A percentile compares a stretch with the other conserved stretches of the same genome.
These are phyloP conservation scores for Drosophila nigrodunni DNA, from an alignment of 1,140 invertebrate genomes.

Conservation along the genomic window DNA sequence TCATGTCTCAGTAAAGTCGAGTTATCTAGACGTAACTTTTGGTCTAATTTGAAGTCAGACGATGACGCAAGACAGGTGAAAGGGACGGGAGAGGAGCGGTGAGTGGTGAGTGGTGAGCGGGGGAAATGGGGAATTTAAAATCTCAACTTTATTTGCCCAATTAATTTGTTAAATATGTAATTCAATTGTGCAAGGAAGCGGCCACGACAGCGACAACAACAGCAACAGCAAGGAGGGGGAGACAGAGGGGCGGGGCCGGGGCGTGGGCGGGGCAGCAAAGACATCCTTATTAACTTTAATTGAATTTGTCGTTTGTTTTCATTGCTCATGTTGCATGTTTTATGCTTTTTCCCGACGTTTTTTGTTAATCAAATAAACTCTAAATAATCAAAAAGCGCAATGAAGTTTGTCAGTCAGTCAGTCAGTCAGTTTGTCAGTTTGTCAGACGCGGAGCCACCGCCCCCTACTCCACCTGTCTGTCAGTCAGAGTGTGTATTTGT, in stretches of 20 bases:
- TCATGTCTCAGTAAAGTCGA: background rate
- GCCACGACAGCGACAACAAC: slow-evolving; percentile 32
- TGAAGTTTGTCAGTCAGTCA: slow-evolving; percentile 21
- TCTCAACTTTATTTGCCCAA: slow-evolving; percentile 61
- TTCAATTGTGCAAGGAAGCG: slow-evolving; percentile 62
- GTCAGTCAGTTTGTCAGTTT: slow-evolving; percentile 2
- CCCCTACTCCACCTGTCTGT: background rate
- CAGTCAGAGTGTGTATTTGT: background rate
- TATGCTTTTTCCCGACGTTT: slow-evolving; percentile 18
- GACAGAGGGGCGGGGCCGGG: background rate
- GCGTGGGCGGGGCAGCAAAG: slow-evolving; percentile 20
- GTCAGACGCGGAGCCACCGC: background rate
- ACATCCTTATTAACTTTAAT: slow-evolving; percentile 81
- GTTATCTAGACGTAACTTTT: background rate
- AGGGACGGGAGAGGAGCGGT: background rate
- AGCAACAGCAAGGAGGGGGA: background rate
- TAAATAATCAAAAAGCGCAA: slow-evolving; percentile 54
- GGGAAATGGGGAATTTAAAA: slow-evolving; percentile 4
- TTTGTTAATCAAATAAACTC: slow-evolving; percentile 65
- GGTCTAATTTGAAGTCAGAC: background rate
- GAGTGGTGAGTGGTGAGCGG: background rate
- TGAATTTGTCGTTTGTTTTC: slow-evolving; percentile 68
- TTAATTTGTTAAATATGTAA: slow-evolving; percentile 78
- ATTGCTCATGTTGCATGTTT: slow-evolving; percentile 13
- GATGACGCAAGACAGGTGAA: too few relatives aligned